Conservation (phyloP, 2,113 vertebrate genomes). For the Nibea albiflora region DNA sequence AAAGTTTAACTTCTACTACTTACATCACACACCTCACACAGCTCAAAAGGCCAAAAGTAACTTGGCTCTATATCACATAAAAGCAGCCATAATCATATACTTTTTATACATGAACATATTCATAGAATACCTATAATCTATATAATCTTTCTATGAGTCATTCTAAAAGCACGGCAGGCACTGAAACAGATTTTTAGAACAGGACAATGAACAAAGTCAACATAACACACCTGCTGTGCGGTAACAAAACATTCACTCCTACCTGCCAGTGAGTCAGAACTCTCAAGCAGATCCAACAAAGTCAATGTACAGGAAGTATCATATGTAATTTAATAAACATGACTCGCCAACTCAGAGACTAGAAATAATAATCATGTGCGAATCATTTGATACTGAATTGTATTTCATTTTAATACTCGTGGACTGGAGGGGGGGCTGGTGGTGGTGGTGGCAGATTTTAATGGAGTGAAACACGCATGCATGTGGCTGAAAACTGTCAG, state of each 20-base stretch:
- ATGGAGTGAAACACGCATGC: slow-evolving; percentile 56
- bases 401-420: slow-evolving; percentile 35
- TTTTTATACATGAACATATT: background rate
- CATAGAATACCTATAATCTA: too few species aligned
- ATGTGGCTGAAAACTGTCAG: slow-evolving; percentile 64
- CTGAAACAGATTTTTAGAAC: background rate
- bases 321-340: slow-evolving; percentile 29
- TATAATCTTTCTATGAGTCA: slow-evolving; percentile 16
- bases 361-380: background rate
- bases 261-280: slow-evolving; percentile 65
- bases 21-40: background rate
- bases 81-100: background rate
- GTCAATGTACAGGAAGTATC: slow-evolving; percentile 28
- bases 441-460: slow-evolving; percentile 19
- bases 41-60: background rate
- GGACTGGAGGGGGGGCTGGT: slow-evolving; percentile 8
- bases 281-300: slow-evolving; percentile 38
- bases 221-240: slow-evolving; percentile 45
- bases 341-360: slow-evolving; percentile 25
- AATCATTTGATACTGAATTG: slow-evolving; percentile 24
- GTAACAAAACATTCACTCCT: slow-evolving; percentile 63
- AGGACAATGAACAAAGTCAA: slow-evolving; percentile 8
- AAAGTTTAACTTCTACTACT: background rate
- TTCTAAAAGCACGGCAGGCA: slow-evolving; percentile 31
- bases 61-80: background rate